Base-by-base conservation (phyloP, 2,797 vertebrate species). In the Zalophus californianus region DNA sequence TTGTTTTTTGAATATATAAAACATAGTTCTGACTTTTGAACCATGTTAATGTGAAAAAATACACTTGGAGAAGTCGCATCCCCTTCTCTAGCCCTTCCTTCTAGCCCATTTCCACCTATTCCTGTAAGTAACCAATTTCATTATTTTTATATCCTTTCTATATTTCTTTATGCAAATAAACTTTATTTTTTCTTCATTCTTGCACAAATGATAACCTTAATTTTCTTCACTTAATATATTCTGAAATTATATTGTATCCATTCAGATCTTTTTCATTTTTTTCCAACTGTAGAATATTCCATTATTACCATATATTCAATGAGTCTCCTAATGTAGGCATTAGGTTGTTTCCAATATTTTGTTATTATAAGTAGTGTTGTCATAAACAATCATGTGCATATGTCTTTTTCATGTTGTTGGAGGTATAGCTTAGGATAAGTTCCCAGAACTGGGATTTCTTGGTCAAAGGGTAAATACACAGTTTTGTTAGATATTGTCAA, bases 1-100 rank as follows among this genome's bases (percentile, higher is more conserved):
- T 58, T 58, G 52, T 72, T 62, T 87, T 92, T 95, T 87, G n/a
- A 84, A 56, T 58, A 38, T 38, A 4, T 70, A 86, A 93, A 82
- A 44, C 66, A 68, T 68, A 20, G 18, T 21, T 68, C 4, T 35
- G 66, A 68, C 66, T 68, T 68, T 68, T 35, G 66, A 68, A 68
- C 66, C n/a, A 35, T 68, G n/a, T 68, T 68, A 68, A 68, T 20
- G 66, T 54, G 68, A 83, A 85, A 80, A 90, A 73, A 75, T 80
- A 13, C 1, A 58, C 58, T 60, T 29, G 10, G 41, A 82, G 38
- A 35, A 38, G 13, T 52, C 14, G 20, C 25, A 8, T 38, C 15
- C 41, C 44, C 27, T 38, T n/a, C 23, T 11, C 21, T 29, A 48
- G 3, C 7, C 54, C 41, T 82, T 50, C 32, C 41, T 80, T 50